Conservation (phyloP, 1,140 invertebrate genomes). For the Sitophilus oryzae region DNA sequence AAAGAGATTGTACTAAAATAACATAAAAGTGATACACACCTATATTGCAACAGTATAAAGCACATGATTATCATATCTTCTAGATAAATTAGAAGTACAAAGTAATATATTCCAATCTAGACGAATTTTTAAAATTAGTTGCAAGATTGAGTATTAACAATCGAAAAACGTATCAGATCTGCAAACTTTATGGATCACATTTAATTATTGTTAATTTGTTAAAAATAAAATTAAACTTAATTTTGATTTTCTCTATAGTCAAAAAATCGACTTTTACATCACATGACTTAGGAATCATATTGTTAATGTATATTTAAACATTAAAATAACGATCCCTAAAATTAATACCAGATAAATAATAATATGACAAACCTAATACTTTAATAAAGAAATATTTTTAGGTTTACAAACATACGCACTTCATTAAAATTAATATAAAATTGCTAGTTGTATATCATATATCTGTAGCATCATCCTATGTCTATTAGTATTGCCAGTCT, state of each 20-base stretch:
- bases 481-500: background rate
- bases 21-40: constrained; percentile 9
- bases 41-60: constrained; percentile 1
- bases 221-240: background rate
- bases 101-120: too few species aligned
- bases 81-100: background rate
- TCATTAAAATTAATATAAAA: too few species aligned
- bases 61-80: background rate
- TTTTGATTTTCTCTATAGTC: background rate
- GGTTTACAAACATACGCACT: too few species aligned
- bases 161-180: background rate
- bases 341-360: too few species aligned
- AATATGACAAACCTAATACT: too few species aligned
- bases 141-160: background rate
- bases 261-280: too few species aligned
- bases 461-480: too few species aligned
- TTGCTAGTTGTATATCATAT: background rate
- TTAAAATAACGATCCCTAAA: too few species aligned
- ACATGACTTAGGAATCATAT: too few species aligned
- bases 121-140: background rate
- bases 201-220: background rate
- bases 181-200: background rate
- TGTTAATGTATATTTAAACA: too few species aligned
- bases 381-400: too few species aligned
- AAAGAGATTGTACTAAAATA: constrained; percentile 25